These are phyloP conservation scores for Oryzias dopingdopingensis DNA, from an alignment of 2,797 vertebrate genomes.

Conservation along the genomic window DNA sequence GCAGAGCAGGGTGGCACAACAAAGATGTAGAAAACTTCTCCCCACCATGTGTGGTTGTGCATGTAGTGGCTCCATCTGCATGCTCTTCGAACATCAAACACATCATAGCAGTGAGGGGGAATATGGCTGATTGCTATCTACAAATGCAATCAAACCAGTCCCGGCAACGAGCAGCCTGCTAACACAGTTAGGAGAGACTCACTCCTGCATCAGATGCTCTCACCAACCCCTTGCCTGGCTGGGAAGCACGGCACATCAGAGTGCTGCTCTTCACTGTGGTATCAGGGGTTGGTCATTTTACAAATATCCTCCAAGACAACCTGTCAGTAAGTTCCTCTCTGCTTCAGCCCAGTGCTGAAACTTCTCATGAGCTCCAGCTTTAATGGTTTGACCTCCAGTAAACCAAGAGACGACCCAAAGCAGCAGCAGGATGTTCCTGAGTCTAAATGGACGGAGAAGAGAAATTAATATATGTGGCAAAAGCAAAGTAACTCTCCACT, in stretches of 20 bases:
- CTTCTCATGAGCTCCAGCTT: conserved; percentile 73
- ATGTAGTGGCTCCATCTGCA: conserved; percentile 55
- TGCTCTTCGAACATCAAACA: conserved; percentile 72
- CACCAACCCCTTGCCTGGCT: conserved; percentile 63
- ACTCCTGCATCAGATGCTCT: conserved; percentile 51
- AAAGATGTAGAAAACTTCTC: conserved; percentile 13
- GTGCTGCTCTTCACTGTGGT: conserved; percentile 70
- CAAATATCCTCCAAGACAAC: conserved; percentile 70
- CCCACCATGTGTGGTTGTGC: conserved; percentile 14
- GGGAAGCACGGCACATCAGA: conserved; percentile 41
- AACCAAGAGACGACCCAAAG: conserved; percentile 57
- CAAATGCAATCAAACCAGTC: conserved; percentile 71
- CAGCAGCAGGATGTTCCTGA: conserved; percentile 39
- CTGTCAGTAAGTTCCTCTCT: conserved; percentile 68
- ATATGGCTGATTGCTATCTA: conserved; percentile 69
- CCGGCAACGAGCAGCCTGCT: conserved; percentile 48
- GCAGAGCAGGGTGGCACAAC: not conserved
- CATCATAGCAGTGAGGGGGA: conserved; percentile 60
- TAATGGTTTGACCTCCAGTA: conserved; percentile 56
- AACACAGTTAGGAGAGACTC: not conserved
- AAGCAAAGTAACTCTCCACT: no score
- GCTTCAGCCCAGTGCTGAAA: conserved; percentile 56
- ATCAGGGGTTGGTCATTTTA: conserved; percentile 69
- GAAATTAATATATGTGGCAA: conserved; percentile 31
- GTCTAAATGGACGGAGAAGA: conserved; percentile 52